Percentiles rank a stretch among this genome's conserved stretches.
Conservation (phyloP, 2,888 invertebrate genomes). For the Spodoptera littoralis region DNA sequence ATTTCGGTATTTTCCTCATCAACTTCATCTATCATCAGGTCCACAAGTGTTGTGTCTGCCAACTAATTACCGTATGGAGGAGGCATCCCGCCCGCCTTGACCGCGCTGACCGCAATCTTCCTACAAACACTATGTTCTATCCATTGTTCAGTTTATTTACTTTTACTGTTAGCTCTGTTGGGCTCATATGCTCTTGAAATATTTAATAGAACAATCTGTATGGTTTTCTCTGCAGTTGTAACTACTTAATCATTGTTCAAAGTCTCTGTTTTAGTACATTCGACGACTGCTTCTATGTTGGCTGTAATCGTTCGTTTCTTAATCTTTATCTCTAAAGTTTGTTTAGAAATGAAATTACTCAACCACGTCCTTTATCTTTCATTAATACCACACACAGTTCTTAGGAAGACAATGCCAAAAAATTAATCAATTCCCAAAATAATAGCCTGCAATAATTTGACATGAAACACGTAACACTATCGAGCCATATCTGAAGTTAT, state of each 20-base stretch:
- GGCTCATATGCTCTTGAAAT: background rate
- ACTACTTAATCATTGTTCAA: too few relatives aligned
- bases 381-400: constrained; percentile 6
- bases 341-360: constrained; percentile 8
- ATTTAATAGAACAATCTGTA: too few relatives aligned
- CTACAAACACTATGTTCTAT: constrained; percentile 27
- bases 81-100: constrained; percentile 42
- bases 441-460: constrained; percentile 12
- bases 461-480: constrained; percentile 30
- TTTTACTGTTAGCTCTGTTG: constrained; percentile 11
- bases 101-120: constrained; percentile 31
- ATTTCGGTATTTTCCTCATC: constrained; percentile 10
- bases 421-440: constrained; percentile 28
- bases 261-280: too few relatives aligned
- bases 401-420: background rate
- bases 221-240: too few relatives aligned
- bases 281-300: background rate
- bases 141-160: constrained; percentile 16
- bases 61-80: constrained; percentile 37
- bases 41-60: constrained; percentile 22
- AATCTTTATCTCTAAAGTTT: background rate
- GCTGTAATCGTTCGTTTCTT: background rate
- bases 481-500: constrained; percentile 34
- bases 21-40: constrained; percentile 22
- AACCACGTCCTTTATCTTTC: constrained; percentile 4